Evolutionary conservation across 2,113 vertebrate genomes (phyloP), one percentile per base, ranked within the genome.

Genomic region (Ovibos moschatus): DNA sequence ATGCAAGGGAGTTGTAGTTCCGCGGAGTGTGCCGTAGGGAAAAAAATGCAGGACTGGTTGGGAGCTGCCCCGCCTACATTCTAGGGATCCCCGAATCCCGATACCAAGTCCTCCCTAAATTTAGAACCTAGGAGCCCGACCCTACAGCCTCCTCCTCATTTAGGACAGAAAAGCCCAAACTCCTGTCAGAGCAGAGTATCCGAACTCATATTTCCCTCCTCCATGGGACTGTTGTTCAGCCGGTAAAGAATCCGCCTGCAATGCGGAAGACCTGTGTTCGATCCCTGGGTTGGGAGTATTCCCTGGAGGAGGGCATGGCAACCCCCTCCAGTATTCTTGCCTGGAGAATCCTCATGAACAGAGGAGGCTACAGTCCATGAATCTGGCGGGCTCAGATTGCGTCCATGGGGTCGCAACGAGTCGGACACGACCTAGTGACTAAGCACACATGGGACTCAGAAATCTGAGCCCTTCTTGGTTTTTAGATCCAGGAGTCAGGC

Each of bases 1-100:
- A 60, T 12, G 5, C 67, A 23, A 84, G 97, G 98, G 96, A 97
- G 43, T 92, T 96, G 97, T 97, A 98, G 98, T 98, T 95, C 50
- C 0, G 1, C 1, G 9, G 8, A 50, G 45, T 30, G 57, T 40
- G 13, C 47, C 6, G 28, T 15, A 64, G 58, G 33, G 19, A n/a
- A 30, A 28, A 36, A 50, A n/a, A 30, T 40, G 40, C 47, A 1
- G 36, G 12, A 2, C 60, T 23, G 36, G 28, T 51, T 40, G 79
- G 21, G 15, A 8, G 4, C 43, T 62, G 87, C 47, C 13, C 78
- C 58, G 17, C 92, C 87, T 76, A 91, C 89, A 53, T 57, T 62
- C 60, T 83, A 45, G 27, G 45, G 36, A 55, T 64, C 79, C 58
- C 58, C n/a, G 90, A 93, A 76, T 96, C 60, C 67, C 1, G n/a